Evolutionary conservation across 2,113 vertebrate genomes (phyloP), one percentile per base, ranked within the genome.

Genomic region (Mormyrus lacerda): DNA sequence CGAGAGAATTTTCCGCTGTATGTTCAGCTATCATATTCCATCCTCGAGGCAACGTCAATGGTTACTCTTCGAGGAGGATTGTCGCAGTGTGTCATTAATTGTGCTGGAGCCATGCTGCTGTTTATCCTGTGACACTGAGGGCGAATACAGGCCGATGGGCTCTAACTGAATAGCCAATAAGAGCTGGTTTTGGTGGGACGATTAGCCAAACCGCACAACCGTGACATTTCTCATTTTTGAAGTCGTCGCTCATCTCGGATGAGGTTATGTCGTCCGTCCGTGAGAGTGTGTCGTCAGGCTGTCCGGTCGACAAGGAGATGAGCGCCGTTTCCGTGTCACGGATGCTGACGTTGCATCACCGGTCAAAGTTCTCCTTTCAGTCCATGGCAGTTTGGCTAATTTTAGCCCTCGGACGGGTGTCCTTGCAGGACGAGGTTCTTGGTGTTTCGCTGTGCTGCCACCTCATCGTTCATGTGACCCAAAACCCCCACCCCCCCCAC

Each of bases 381-480:
- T 21, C 48, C 45, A 31, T 47, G 50, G 88, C 87, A 45, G 42
- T 89, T 88, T 19, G 61, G 7, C 87, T 91, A 90, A 88, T 88
- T 88, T 31, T 73, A 89, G 87, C 90, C 90, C 84, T 51, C 82
- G 91, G 90, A 91, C 91, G 91, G 88, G 89, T 91, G 93, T 91
- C 85, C 87, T 87, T 53, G 48, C 61, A 65, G 73, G 47, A 92
- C 89, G 92, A 92, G 91, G 73, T 82, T 88, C 2, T 39, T 91
- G 93, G 93, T 90, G 91, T 89, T 87, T 87, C 31, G 53, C 91
- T 93, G 91, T 94, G 93, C 31, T 50, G 35, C 94, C 92, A 92
- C 94, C 92, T 92, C 91, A 92, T 82, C 45, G 2, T 90, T 93
- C 94, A 93, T 95, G 93, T 95, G 94, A 95, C 94, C 45, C 51